These are phyloP conservation scores for Lycocerus yunnanus DNA, from an alignment of 2,888 invertebrate species.

Conservation along the genomic window DNA sequence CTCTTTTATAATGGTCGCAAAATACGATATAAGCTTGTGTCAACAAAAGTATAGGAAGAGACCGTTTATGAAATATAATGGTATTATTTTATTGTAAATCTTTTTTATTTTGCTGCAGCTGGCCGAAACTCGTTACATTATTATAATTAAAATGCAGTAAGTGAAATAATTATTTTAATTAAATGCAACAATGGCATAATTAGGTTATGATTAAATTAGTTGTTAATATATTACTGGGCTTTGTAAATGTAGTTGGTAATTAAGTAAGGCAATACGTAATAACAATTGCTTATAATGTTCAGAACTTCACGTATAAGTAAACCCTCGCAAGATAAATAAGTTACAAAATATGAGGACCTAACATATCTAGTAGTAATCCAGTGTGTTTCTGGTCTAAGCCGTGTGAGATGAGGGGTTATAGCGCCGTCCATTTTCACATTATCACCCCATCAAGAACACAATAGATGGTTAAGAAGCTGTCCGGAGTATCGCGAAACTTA, in stretches of 20 bases:
- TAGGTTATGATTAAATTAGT: background rate
- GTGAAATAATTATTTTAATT: background rate
- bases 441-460: conserved; percentile 30
- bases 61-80: background rate
- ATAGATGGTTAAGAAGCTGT: conserved; percentile 29
- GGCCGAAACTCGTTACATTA: background rate
- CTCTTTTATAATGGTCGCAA: conserved; percentile 6
- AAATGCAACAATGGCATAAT: background rate
- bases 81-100: background rate
- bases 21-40: conserved; percentile 9
- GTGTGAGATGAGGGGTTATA: conserved; percentile 29
- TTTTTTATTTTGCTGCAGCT: background rate
- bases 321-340: background rate
- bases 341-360: background rate
- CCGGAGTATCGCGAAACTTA: conserved; percentile 23
- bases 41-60: conserved; percentile 13
- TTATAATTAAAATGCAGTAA: background rate
- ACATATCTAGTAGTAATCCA: conserved; percentile 28
- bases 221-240: background rate
- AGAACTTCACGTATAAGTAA: background rate
- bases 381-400: conserved; percentile 28
- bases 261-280: background rate
- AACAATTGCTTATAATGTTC: background rate
- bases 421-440: conserved; percentile 30
- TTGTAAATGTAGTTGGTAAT: background rate